These are phyloP conservation scores for Kryphioiulus occultus DNA, from an alignment of 2,888 invertebrate species.

Conservation along the genomic window DNA sequence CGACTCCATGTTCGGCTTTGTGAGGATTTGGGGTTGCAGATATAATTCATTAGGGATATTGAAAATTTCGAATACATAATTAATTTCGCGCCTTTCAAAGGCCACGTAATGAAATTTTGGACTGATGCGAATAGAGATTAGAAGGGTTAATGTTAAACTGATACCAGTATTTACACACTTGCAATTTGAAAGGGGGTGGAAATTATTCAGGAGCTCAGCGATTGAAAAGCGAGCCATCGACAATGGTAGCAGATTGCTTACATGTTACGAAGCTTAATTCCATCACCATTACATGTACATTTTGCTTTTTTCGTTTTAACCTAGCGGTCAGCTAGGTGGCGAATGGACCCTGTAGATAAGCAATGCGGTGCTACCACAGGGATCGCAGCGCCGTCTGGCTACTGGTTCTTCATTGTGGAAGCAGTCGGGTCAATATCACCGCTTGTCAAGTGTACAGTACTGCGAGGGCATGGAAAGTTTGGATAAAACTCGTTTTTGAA, in stretches of 20 bases:
- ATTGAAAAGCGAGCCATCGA: not conserved
- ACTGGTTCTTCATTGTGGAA: too few relatives aligned
- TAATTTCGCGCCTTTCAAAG: not conserved
- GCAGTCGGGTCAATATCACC: too few relatives aligned
- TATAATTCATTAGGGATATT: slow-evolving; percentile 5
- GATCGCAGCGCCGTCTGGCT: too few relatives aligned
- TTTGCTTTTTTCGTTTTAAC: not conserved
- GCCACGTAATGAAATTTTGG: slow-evolving; percentile 5
- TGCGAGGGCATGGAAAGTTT: too few relatives aligned
- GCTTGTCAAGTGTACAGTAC: too few relatives aligned
- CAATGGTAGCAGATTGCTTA: not conserved
- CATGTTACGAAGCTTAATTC: not conserved
- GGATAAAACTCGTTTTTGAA: too few relatives aligned
- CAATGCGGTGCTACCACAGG: too few relatives aligned
- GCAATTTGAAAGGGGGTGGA: not conserved
- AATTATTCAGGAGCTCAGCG: not conserved
- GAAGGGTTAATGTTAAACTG: slow-evolving; percentile 5
- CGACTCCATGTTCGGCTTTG: slow-evolving; percentile 5
- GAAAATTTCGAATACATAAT: slow-evolving; percentile 5
- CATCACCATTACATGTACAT: not conserved
- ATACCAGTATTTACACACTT: slow-evolving; percentile 5
- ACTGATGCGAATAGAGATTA: not conserved
- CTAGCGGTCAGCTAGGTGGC: not conserved
- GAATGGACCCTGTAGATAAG: not conserved
- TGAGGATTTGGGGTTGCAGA: slow-evolving; percentile 5